A percentile compares a stretch with the other conserved stretches of the same genome.
Evolutionary conservation across 1,140 invertebrate species (phyloP).

Genomic region (Adoxophyes honmai): DNA sequence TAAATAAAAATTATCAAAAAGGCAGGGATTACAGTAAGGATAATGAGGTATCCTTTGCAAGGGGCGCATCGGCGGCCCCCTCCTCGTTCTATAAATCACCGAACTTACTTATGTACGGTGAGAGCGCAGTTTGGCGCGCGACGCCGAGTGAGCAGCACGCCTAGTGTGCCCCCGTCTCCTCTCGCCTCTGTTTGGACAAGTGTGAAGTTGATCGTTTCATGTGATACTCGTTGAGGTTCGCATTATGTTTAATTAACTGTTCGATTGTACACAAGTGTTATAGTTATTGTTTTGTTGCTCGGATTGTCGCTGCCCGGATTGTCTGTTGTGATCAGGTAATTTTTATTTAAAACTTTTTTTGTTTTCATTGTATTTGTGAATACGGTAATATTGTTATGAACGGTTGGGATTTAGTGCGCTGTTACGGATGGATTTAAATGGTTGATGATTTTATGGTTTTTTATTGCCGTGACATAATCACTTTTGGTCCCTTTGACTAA

Average conservation of each 20-base stretch:
- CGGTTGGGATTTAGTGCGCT: too few relatives aligned
- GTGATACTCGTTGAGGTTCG: constrained; percentile 62
- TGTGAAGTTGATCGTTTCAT: constrained; percentile 74
- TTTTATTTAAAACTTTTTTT: background rate
- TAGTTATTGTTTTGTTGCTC: background rate
- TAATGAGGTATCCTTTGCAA: constrained; percentile 71
- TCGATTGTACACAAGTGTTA: constrained; percentile 32
- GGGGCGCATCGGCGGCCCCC: constrained; percentile 40
- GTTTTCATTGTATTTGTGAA: too few relatives aligned
- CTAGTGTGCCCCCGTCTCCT: constrained; percentile 15
- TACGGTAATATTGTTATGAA: too few relatives aligned
- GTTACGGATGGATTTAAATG: too few relatives aligned
- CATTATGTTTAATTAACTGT: constrained; percentile 71
- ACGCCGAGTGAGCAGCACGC: constrained; percentile 41
- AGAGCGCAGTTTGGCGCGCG: constrained; percentile 66
- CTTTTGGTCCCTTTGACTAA: too few relatives aligned
- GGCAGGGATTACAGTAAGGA: constrained; percentile 68
- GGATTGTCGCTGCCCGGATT: constrained; percentile 10
- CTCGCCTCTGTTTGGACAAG: constrained; percentile 64
- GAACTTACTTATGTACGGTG: constrained; percentile 42
- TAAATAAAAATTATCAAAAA: constrained; percentile 68
- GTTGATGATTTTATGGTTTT: too few relatives aligned
- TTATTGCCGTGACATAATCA: too few relatives aligned
- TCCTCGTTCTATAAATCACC: constrained; percentile 57
- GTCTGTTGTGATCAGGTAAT: constrained; percentile 8